phyloP scores from a whole-genome alignment of 2,113 vertebrate species.

The Hiodon alosoides region DNA sequence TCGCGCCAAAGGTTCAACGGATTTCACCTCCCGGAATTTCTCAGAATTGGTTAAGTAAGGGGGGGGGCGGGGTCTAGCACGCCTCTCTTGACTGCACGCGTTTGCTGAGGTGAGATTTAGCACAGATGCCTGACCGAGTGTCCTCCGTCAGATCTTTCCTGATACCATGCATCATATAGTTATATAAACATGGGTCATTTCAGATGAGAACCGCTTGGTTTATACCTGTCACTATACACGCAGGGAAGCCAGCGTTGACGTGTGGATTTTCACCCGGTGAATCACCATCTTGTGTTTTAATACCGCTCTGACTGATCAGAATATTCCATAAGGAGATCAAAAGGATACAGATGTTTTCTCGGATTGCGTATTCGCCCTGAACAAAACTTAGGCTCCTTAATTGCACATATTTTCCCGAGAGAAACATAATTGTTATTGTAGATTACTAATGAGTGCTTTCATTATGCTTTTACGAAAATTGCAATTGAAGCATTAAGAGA shows the following conservation, averaged over 20 bases:
- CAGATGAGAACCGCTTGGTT: not conserved
- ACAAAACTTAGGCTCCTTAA: not conserved
- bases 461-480: not conserved
- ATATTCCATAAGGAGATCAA: no score
- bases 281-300: not conserved
- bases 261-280: no score
- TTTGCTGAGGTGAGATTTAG: constrained; percentile 51
- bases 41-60: no score
- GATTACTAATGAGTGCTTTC: constrained; percentile 11
- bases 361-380: not conserved
- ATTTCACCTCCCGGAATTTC: no score
- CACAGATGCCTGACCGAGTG: constrained; percentile 34
- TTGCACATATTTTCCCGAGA: not conserved
- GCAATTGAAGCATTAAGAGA: not conserved
- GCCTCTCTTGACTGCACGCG: constrained; percentile 17
- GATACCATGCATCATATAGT: constrained; percentile 42
- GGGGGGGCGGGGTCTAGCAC: no score
- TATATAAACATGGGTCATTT: constrained; percentile 15
- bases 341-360: no score
- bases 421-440: constrained; percentile 19
- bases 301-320: not conserved
- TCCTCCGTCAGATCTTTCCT: constrained; percentile 17
- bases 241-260: no score
- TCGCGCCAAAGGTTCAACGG: no score
- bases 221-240: no score